Evolutionary conservation across 1,140 invertebrate species (phyloP).

Genomic region (Philotrypesis tridentata): DNA sequence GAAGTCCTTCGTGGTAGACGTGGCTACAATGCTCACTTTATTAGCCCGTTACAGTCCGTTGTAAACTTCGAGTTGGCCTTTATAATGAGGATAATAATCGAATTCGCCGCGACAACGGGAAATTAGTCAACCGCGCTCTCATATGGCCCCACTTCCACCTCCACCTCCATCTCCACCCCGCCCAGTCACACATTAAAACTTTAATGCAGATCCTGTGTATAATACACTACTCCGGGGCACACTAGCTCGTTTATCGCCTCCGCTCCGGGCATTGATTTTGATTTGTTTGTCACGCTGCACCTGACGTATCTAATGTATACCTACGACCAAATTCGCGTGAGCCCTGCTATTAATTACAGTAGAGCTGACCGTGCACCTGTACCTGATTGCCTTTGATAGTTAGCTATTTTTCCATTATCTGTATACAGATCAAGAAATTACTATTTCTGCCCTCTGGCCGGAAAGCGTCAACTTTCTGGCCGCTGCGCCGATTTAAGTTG

Average conservation of each 20-base stretch:
- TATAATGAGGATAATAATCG: slow-evolving; percentile 3
- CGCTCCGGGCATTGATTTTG: slow-evolving; percentile 33
- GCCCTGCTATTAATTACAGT: slow-evolving; percentile 13
- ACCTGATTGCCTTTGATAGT: background rate
- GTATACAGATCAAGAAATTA: too few species aligned
- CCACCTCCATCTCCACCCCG: too few species aligned
- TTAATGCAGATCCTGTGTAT: slow-evolving; percentile 4
- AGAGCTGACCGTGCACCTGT: background rate
- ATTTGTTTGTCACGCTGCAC: slow-evolving; percentile 26
- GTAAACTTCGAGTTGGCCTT: background rate
- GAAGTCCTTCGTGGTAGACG: background rate
- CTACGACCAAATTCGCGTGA: background rate
- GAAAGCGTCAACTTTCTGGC: too few species aligned
- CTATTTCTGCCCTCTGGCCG: too few species aligned
- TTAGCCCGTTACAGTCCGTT: background rate
- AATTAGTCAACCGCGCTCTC: slow-evolving; percentile 17
- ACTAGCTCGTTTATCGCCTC: slow-evolving; percentile 13
- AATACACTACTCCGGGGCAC: background rate
- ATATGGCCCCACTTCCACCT: too few species aligned
- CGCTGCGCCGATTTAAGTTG: too few species aligned
- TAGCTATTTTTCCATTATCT: background rate
- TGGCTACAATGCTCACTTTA: background rate
- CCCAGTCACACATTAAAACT: background rate
- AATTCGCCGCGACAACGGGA: background rate
- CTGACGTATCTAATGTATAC: slow-evolving; percentile 27